phyloP scores from a whole-genome alignment of 2,113 vertebrate species.

The Zosterops hypoxanthus region DNA sequence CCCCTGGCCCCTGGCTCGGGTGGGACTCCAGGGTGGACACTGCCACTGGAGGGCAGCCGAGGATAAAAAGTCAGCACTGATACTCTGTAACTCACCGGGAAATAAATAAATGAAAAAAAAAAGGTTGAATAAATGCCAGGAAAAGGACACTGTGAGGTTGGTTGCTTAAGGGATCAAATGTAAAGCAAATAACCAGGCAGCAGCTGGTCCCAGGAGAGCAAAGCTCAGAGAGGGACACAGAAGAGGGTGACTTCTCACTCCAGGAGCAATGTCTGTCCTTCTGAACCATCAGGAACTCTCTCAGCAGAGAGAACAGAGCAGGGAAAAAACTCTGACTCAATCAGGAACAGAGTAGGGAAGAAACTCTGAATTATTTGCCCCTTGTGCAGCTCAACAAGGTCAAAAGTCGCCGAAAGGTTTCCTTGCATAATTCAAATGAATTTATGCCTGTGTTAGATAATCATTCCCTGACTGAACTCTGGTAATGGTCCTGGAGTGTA shows the following conservation, averaged over 20 bases:
- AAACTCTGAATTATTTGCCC: background rate
- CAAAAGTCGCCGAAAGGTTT: background rate
- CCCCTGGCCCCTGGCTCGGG: fast-evolving
- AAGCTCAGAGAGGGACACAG: background rate
- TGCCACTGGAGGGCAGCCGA: slow-evolving; percentile 35
- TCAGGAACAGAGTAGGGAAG: background rate
- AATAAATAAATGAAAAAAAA: too few species aligned
- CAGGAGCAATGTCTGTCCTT: background rate
- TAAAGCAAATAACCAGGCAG: background rate
- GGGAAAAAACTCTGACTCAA: background rate
- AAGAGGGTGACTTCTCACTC: background rate
- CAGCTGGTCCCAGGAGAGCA: background rate
- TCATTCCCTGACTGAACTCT: background rate
- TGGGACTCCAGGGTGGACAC: background rate
- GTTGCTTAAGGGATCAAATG: background rate
- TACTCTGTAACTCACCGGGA: fast-evolving
- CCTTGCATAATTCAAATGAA: background rate
- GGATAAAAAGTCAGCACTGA: background rate
- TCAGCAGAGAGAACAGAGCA: background rate
- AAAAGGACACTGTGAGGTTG: background rate
- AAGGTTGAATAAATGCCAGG: background rate
- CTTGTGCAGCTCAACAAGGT: background rate
- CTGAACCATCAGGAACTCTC: background rate
- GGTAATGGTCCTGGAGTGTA: background rate
- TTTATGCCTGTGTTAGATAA: background rate